These are phyloP conservation scores for Silurus glanis DNA, from an alignment of 2,113 vertebrate genomes.

Conservation along the genomic window DNA sequence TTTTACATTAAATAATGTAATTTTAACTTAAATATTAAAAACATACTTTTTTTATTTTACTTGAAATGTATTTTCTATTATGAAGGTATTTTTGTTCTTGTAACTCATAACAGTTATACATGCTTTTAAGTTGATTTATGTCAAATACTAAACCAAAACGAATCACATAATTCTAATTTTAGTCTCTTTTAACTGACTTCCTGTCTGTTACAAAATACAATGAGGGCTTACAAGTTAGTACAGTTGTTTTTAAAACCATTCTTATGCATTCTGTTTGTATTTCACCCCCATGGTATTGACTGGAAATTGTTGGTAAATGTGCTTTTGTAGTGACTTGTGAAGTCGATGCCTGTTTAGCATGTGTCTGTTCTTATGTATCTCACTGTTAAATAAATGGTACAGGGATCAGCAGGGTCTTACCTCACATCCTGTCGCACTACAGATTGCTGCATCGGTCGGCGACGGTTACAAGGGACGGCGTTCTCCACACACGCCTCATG, in stretches of 20 bases:
- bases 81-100: neutral
- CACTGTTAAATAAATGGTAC: neutral
- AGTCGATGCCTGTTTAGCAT: neutral
- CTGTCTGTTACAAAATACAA: neutral
- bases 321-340: neutral
- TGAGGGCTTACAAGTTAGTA: neutral
- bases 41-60: too few species aligned
- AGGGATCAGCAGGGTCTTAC: conserved; percentile 4
- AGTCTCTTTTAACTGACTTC: neutral
- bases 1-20: neutral
- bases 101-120: neutral
- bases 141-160: neutral
- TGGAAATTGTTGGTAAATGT: neutral
- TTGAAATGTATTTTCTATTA: neutral
- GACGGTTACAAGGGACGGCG: conserved; percentile 82
- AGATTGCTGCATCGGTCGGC: conserved; percentile 81
- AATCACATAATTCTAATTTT: neutral
- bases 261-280: neutral
- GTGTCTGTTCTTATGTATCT: neutral
- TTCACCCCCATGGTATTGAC: neutral
- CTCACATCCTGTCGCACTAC: conserved; percentile 27
- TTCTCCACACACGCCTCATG: conserved; percentile 92
- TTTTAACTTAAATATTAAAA: too few species aligned
- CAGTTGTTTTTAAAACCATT: neutral
- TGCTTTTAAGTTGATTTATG: neutral